Evolutionary conservation across 2,797 vertebrate genomes (phyloP).

Genomic region (Danionella dracula): DNA sequence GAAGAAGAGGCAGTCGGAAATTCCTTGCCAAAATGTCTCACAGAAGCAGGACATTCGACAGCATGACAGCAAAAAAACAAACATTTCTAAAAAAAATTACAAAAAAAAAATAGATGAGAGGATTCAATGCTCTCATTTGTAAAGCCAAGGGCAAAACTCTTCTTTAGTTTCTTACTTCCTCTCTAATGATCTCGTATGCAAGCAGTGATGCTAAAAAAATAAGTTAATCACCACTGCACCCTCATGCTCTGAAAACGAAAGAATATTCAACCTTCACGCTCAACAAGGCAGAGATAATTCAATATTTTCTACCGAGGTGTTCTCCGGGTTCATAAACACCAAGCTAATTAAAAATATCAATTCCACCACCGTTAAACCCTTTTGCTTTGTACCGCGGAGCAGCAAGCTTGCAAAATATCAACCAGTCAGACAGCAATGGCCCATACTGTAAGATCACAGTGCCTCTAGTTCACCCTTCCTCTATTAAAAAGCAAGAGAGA

Average conservation of each 20-base stretch:
- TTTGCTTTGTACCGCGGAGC: background rate
- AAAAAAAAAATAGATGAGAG: constrained; percentile 18
- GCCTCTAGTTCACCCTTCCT: constrained; percentile 3
- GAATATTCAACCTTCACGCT: constrained; percentile 4
- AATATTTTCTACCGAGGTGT: constrained; percentile 4
- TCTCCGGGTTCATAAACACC: background rate
- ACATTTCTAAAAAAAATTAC: background rate
- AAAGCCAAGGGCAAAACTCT: constrained; percentile 4
- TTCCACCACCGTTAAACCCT: constrained; percentile 15
- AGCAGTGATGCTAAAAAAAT: constrained; percentile 29
- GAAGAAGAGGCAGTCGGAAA: constrained; percentile 32
- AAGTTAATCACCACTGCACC: constrained; percentile 37
- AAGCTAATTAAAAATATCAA: constrained; percentile 8
- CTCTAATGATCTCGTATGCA: constrained; percentile 46
- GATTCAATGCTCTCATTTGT: background rate
- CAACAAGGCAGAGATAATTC: background rate
- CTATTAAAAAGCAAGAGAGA: constrained; percentile 4
- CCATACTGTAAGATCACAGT: background rate
- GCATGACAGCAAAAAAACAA: background rate
- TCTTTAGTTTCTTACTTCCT: background rate
- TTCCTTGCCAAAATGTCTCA: constrained; percentile 28
- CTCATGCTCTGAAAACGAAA: constrained; percentile 3
- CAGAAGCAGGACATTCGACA: constrained; percentile 26
- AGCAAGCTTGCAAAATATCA: background rate
- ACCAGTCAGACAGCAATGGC: constrained; percentile 13